Base-by-base conservation (phyloP, 2,888 invertebrate genomes). In the Leptothorax acervorum region DNA sequence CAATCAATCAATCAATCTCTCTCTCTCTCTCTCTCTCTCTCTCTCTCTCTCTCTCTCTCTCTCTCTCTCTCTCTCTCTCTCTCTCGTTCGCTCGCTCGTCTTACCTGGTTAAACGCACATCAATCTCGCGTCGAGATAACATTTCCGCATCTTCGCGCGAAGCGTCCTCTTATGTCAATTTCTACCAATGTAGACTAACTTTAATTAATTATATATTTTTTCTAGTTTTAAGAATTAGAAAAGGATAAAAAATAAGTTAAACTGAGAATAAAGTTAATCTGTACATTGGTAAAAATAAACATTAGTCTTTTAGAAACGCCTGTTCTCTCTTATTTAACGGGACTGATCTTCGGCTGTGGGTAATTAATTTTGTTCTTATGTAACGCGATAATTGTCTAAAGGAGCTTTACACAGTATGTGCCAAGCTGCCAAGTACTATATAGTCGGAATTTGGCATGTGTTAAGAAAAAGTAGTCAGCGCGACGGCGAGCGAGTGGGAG, bases 111-210 rank as follows among this genome's bases (percentile, higher is more conserved):
- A 60, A 81, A 60, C 57, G 23, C 57, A 15, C 23, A 15, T 23
- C 18, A 60, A 71, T 81, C 48, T 73, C 79, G 3, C 31, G 15
- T 3, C 55, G 70, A 81, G 60, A 73, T 81, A 73, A 57, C 23
- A 23, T 48, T 57, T n/a, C 35, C 23, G 18, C 2, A 9, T 45
- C n/a, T 74, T 15, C 15, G 23, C 9, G 5, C 15, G 28, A 15
- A 5, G 3, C 4, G 23, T 71, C 18, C 45, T 57, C 60, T 78
- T n/a, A 35, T 23, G 23, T 23, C 23, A 0, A 23, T 23, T 23
- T 23, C 23, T 23, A 23, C 23, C 23, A 23, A 23, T 23, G 23
- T 23, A 23, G 23, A 23, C 23, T 23, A 23, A 23, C 23, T 23
- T 23, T 23, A 23, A 23, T 23, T 23, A 23, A 23, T 23, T 23